These are phyloP conservation scores for Pyrochroa serraticornis DNA, from an alignment of 2,888 invertebrate species.

Conservation along the genomic window DNA sequence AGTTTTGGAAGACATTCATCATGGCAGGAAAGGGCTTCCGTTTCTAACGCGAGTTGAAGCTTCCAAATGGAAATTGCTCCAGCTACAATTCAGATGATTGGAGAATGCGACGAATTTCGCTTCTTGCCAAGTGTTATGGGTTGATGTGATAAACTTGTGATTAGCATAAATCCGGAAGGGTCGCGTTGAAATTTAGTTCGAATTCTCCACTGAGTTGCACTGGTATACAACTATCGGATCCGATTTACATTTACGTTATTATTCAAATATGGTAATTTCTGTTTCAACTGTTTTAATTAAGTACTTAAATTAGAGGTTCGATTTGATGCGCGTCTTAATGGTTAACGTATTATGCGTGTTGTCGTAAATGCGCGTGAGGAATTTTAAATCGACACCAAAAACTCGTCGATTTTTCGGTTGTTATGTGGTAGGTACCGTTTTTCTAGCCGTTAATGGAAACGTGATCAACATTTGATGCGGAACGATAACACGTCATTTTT, in stretches of 20 bases:
- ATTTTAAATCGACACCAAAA: too few relatives aligned
- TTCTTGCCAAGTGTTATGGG: too few relatives aligned
- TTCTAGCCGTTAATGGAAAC: too few relatives aligned
- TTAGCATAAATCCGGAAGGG: background rate
- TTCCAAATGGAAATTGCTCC: too few relatives aligned
- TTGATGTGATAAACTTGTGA: too few relatives aligned
- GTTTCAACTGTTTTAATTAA: conserved; percentile 25
- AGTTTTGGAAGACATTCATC: conserved; percentile 20
- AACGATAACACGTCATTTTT: too few relatives aligned
- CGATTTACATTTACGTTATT: conserved; percentile 1
- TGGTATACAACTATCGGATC: background rate
- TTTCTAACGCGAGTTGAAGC: background rate
- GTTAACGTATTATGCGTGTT: background rate
- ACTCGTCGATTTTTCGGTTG: too few relatives aligned
- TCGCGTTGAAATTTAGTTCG: background rate
- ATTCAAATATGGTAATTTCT: conserved; percentile 25
- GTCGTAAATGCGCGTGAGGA: too few relatives aligned
- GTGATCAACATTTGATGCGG: too few relatives aligned
- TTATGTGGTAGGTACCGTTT: too few relatives aligned
- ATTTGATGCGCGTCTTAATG: background rate
- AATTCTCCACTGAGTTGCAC: background rate
- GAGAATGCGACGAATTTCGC: too few relatives aligned
- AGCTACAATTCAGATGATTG: too few relatives aligned
- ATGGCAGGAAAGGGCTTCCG: conserved; percentile 6
- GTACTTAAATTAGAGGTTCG: conserved; percentile 8